Evolutionary conservation across 2,888 invertebrate genomes (phyloP).

Genomic region (Drosophila basisetae): DNA sequence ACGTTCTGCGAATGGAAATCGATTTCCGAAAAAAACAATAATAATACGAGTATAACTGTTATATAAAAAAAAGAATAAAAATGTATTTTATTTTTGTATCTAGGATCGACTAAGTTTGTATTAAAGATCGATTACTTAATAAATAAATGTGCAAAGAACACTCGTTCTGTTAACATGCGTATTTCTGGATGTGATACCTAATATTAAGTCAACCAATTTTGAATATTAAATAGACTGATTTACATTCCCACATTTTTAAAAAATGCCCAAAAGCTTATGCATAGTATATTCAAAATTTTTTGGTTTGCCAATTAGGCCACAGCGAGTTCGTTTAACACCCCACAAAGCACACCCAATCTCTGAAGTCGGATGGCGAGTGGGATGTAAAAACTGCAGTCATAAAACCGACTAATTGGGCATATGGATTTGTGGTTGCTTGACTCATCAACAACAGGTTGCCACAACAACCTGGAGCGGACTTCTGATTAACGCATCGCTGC

Average conservation of each 20-base stretch:
- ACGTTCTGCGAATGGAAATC: too few relatives aligned
- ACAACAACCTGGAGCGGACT: slow-evolving; percentile 46
- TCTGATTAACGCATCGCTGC: slow-evolving; percentile 58
- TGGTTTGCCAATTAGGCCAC: slow-evolving; percentile 28
- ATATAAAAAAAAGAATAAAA: not conserved
- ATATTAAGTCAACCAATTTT: not conserved
- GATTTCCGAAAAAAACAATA: too few relatives aligned
- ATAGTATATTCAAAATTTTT: not conserved
- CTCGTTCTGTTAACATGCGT: not conserved
- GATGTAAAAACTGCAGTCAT: slow-evolving; percentile 23
- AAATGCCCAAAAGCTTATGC: not conserved
- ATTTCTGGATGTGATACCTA: not conserved
- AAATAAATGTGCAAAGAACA: not conserved
- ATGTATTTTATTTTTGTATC: not conserved
- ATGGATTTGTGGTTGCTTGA: slow-evolving; percentile 49
- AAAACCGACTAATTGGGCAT: slow-evolving; percentile 57
- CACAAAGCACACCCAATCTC: slow-evolving; percentile 3
- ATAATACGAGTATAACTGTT: too few relatives aligned
- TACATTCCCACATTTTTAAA: not conserved
- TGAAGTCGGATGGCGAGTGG: not conserved
- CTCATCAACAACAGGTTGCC: slow-evolving; percentile 53
- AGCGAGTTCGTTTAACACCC: slow-evolving; percentile 12
- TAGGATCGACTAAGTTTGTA: not conserved
- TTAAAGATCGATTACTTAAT: not conserved
- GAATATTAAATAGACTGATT: not conserved